Conservation (phyloP, 2,888 invertebrate species). For the Campaea margaritaria region DNA sequence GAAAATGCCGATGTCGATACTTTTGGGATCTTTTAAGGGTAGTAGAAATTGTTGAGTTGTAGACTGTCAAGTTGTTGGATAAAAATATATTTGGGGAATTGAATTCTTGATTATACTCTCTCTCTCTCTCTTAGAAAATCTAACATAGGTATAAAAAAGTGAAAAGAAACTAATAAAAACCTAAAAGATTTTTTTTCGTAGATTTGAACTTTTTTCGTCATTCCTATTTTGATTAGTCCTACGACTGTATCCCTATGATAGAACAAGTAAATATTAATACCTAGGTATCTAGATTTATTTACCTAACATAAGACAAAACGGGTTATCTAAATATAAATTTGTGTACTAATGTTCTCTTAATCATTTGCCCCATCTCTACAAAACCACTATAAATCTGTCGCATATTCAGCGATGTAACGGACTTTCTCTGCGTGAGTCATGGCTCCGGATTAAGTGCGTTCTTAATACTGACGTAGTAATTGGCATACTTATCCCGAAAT, state of each 20-base stretch:
- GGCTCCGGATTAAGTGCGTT: slow-evolving; percentile 80
- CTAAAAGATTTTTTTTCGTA: too few relatives aligned
- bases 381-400: slow-evolving; percentile 83
- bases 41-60: background rate
- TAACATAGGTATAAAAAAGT: too few relatives aligned
- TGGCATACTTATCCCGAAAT: slow-evolving; percentile 79
- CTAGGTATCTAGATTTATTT: background rate
- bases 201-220: too few relatives aligned
- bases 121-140: too few relatives aligned
- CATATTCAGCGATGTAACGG: slow-evolving; percentile 84
- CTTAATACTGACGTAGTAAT: slow-evolving; percentile 82
- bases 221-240: too few relatives aligned
- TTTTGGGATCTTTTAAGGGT: slow-evolving; percentile 8
- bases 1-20: slow-evolving; percentile 43
- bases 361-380: slow-evolving; percentile 56
- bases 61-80: background rate
- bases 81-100: too few relatives aligned
- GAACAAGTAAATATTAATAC: background rate
- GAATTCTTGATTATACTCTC: too few relatives aligned
- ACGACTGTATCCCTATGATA: too few relatives aligned
- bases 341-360: background rate
- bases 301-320: too few relatives aligned
- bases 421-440: slow-evolving; percentile 82
- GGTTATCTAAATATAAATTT: too few relatives aligned
- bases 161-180: too few relatives aligned